Conservation (phyloP, 1,140 invertebrate species). For the Nixonia krombeini region DNA sequence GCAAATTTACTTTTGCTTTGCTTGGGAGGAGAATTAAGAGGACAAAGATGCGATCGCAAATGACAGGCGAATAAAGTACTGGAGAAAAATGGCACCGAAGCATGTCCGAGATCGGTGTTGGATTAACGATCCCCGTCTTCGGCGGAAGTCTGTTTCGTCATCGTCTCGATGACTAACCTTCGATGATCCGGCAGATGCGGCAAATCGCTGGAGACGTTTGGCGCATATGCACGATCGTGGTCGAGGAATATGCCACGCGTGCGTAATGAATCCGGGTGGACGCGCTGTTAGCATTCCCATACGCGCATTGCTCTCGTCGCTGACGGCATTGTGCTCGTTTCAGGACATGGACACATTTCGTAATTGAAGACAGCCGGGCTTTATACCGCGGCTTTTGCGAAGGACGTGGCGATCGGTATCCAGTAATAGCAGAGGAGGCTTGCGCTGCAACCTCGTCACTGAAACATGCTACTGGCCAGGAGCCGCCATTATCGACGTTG, state of each 20-base stretch:
- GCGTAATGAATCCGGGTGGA: slow-evolving; percentile 46
- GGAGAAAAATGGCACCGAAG: neutral
- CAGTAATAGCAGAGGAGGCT: too few species aligned
- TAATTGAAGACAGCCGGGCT: slow-evolving; percentile 48
- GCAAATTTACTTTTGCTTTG: slow-evolving; percentile 41
- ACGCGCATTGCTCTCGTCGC: slow-evolving; percentile 20
- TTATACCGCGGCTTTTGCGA: slow-evolving; percentile 27
- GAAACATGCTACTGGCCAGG: slow-evolving; percentile 24
- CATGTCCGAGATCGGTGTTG: too few species aligned
- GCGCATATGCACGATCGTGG: too few species aligned
- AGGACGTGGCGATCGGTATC: slow-evolving; percentile 47
- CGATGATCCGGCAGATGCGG: neutral
- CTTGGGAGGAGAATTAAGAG: slow-evolving; percentile 41
- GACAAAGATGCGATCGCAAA: slow-evolving; percentile 33
- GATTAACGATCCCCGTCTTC: too few species aligned
- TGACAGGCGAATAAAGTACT: slow-evolving; percentile 7
- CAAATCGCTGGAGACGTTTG: too few species aligned
- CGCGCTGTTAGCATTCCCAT: neutral
- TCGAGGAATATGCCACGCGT: slow-evolving; percentile 27
- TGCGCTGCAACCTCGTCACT: slow-evolving; percentile 19
- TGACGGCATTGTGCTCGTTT: slow-evolving; percentile 44
- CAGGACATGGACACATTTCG: slow-evolving; percentile 42
- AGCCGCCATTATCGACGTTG: slow-evolving; percentile 52
- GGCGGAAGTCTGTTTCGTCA: too few species aligned
- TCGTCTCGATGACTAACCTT: too few species aligned